Evolutionary conservation across 1,140 invertebrate species (phyloP).

Genomic region (Cardiocondyla obscurior): DNA sequence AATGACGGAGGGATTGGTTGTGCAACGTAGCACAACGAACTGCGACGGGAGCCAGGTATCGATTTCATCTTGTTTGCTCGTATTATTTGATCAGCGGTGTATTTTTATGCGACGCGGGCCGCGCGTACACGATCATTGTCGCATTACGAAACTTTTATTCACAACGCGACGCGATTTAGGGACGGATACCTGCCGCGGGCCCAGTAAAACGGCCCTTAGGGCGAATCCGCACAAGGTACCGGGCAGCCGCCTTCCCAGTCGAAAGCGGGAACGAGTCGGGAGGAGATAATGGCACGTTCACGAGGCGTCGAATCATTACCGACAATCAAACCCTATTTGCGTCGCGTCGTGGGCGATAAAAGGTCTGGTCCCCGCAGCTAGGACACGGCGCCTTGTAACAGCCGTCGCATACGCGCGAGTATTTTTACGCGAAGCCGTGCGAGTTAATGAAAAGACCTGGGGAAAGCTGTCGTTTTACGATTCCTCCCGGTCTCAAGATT

Average conservation of each 20-base stretch:
- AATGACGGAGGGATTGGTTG: constrained; percentile 32
- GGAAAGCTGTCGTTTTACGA: neutral
- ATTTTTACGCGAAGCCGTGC: neutral
- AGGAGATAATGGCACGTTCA: constrained; percentile 57
- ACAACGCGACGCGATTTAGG: neutral
- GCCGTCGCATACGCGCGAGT: neutral
- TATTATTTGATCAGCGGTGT: neutral
- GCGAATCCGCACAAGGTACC: constrained; percentile 51
- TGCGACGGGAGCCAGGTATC: neutral
- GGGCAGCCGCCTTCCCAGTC: constrained; percentile 59
- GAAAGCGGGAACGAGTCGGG: constrained; percentile 44
- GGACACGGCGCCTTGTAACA: neutral
- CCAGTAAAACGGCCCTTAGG: constrained; percentile 58
- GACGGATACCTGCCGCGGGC: neutral
- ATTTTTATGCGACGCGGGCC: too few relatives aligned
- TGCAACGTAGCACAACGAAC: neutral
- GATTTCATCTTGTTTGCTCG: neutral
- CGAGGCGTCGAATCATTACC: constrained; percentile 58
- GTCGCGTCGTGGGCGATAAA: constrained; percentile 31
- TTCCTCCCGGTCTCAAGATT: neutral
- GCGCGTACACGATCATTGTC: neutral
- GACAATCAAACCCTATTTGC: constrained; percentile 53
- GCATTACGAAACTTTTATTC: neutral
- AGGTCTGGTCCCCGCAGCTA: neutral
- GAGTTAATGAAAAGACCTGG: neutral